Evolutionary conservation across 2,888 invertebrate genomes (phyloP).

Genomic region (Gastrophysa polygoni): DNA sequence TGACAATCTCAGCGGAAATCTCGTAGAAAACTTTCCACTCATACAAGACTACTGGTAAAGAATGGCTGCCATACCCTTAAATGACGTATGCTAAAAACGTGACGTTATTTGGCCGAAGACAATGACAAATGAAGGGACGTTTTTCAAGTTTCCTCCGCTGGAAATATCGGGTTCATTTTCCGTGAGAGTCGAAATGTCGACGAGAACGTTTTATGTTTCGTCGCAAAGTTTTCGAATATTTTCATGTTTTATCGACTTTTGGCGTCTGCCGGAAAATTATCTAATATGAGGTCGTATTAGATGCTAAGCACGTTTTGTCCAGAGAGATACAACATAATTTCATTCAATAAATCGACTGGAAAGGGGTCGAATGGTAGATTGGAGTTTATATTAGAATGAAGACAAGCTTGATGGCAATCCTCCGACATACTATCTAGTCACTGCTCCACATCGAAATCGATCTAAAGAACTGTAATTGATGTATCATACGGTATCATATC

Average conservation of each 20-base stretch:
- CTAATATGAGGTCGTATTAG: constrained; percentile 31
- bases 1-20: constrained; percentile 48
- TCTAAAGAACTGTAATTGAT: too few species aligned
- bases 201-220: constrained; percentile 40
- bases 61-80: constrained; percentile 48
- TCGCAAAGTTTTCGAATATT: constrained; percentile 43
- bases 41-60: constrained; percentile 47
- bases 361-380: constrained; percentile 22
- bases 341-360: constrained; percentile 41
- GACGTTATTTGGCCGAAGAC: constrained; percentile 47
- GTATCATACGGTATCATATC: too few species aligned
- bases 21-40: constrained; percentile 46
- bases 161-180: constrained; percentile 41
- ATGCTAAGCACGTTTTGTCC: constrained; percentile 40
- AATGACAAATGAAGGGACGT: constrained; percentile 48
- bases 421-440: too few species aligned
- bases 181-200: constrained; percentile 36
- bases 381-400: neutral
- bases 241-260: constrained; percentile 42
- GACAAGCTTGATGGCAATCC: too few species aligned
- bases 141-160: constrained; percentile 38
- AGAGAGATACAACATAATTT: constrained; percentile 34
- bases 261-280: constrained; percentile 41
- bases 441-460: too few species aligned
- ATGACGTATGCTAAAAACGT: constrained; percentile 49